Percentiles rank a stretch among this genome's conserved stretches.
Evolutionary conservation across 2,797 vertebrate species (phyloP).

Genomic region (Limosa lapponica): DNA sequence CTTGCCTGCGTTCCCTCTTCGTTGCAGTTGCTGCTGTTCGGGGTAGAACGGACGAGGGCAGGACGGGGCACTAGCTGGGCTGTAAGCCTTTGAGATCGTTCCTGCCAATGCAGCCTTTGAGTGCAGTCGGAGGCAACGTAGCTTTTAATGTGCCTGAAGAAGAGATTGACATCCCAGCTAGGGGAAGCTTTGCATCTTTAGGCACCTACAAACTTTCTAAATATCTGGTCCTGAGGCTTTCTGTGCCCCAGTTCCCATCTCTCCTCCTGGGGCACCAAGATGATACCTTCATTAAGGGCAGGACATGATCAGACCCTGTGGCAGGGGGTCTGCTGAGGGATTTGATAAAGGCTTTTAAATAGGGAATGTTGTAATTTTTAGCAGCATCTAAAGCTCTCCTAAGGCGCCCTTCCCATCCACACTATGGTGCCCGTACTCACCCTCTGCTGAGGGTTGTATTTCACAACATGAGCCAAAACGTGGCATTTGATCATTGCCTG

Average conservation of each 20-base stretch:
- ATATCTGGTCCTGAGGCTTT: not conserved
- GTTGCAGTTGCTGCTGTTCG: not conserved
- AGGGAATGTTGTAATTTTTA: not conserved
- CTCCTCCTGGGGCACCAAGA: not conserved
- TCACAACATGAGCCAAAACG: constrained; percentile 1
- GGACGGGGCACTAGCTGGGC: not conserved
- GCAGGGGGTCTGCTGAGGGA: not conserved
- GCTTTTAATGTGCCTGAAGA: not conserved
- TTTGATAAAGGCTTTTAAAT: not conserved
- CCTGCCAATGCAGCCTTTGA: not conserved
- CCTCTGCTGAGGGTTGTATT: not conserved
- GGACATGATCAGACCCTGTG: not conserved
- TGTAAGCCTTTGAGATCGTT: not conserved
- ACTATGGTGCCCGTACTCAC: not conserved
- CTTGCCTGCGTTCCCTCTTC: not conserved
- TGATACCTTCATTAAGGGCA: not conserved
- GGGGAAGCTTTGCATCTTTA: not conserved
- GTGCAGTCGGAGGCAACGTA: not conserved
- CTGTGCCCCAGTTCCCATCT: not conserved
- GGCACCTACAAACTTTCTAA: not conserved
- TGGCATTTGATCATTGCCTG: constrained; percentile 18
- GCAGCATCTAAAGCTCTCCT: not conserved
- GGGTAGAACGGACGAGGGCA: not conserved
- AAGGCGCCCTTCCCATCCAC: not conserved
- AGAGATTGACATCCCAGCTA: not conserved